Evolutionary conservation across 2,113 vertebrate genomes (phyloP).

Genomic region (Ophthalmotilapia sp.): DNA sequence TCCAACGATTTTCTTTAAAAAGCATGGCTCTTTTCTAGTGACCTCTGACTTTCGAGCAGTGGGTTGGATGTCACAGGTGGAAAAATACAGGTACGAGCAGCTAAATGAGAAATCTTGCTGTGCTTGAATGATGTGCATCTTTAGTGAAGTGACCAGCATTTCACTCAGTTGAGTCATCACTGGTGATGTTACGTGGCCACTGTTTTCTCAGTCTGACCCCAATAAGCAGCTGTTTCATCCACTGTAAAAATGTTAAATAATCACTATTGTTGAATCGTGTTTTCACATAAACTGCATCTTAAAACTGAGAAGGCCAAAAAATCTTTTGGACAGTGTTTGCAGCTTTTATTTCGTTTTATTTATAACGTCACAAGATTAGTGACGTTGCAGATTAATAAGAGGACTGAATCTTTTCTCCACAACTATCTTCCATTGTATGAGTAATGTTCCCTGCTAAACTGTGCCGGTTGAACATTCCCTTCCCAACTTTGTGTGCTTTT

Average conservation of each 20-base stretch:
- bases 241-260: neutral
- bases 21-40: neutral
- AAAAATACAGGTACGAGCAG: neutral
- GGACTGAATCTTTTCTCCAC: neutral
- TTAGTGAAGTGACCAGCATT: neutral
- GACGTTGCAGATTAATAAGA: neutral
- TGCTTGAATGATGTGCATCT: neutral
- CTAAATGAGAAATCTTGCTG: neutral
- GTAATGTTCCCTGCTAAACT: neutral
- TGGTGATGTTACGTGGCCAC: neutral
- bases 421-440: neutral
- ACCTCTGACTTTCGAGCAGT: neutral
- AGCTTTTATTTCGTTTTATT: neutral
- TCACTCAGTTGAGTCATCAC: neutral
- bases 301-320: neutral
- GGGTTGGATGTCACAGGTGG: neutral
- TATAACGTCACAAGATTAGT: neutral
- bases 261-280: neutral
- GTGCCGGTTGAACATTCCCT: neutral
- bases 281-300: neutral
- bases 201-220: neutral
- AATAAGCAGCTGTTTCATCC: neutral
- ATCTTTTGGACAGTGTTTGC: neutral
- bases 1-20: rapidly evolving
- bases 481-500: neutral